Percentiles rank a stretch among this genome's conserved stretches.
Evolutionary conservation across 2,113 vertebrate species (phyloP).

Genomic region (Anhinga anhinga): DNA sequence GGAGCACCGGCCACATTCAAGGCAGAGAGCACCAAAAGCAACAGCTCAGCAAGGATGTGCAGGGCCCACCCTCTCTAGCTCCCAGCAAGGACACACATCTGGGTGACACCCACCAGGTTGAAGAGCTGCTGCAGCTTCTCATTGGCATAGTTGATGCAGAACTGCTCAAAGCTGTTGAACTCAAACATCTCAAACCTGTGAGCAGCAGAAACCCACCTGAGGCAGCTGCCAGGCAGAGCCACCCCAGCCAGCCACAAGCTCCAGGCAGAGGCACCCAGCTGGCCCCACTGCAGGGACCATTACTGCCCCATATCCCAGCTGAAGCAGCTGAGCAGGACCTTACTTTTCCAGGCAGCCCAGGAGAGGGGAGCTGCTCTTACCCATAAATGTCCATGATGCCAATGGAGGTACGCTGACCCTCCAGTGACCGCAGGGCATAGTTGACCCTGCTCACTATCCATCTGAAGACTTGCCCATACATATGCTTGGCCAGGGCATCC

Average conservation of each 20-base stretch:
- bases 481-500: conserved; percentile 78
- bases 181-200: conserved; percentile 82
- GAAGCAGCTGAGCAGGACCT: not conserved
- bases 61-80: not conserved
- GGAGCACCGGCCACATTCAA: not conserved
- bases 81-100: not conserved
- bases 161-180: conserved; percentile 86
- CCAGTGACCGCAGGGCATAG: conserved; percentile 60
- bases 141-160: conserved; percentile 90
- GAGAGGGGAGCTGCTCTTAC: conserved; percentile 14
- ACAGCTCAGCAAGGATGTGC: fast-evolving
- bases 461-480: conserved; percentile 74
- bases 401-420: conserved; percentile 59
- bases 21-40: not conserved
- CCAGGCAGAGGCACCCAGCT: not conserved
- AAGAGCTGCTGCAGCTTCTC: conserved; percentile 90
- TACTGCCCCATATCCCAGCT: not conserved
- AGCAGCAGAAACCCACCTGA: not conserved
- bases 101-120: conserved; percentile 72
- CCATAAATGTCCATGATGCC: conserved; percentile 82
- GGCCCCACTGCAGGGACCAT: not conserved
- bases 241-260: not conserved
- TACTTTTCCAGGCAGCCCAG: not conserved
- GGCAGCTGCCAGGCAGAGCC: not conserved
- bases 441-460: conserved; percentile 80